Conservation (phyloP, 2,113 vertebrate genomes). For the Mixornis gularis region DNA sequence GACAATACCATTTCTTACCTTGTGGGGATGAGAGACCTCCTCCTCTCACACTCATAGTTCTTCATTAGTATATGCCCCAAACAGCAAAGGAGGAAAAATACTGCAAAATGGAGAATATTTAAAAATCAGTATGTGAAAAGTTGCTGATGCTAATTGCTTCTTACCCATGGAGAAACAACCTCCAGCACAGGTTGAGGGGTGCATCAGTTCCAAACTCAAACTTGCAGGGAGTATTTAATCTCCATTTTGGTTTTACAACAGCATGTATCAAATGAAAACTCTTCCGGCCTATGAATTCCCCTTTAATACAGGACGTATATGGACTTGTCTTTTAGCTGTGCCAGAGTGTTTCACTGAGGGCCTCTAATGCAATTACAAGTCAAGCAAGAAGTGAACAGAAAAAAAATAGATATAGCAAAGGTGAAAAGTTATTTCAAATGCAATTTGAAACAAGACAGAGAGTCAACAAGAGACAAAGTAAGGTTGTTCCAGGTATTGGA, state of each 20-base stretch:
- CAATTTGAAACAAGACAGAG: slow-evolving; percentile 26
- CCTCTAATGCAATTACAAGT: slow-evolving; percentile 1
- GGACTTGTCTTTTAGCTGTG: background rate
- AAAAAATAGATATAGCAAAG: slow-evolving; percentile 11
- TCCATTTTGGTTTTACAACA: background rate
- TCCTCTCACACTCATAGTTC: background rate
- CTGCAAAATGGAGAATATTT: background rate
- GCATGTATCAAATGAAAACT: background rate
- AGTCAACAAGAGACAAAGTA: slow-evolving; percentile 24
- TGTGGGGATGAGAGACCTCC: background rate
- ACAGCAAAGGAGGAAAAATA: background rate
- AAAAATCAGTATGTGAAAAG: background rate
- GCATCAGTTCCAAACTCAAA: background rate
- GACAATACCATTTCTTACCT: background rate
- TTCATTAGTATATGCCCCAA: background rate
- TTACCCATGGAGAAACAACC: background rate
- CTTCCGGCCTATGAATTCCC: background rate
- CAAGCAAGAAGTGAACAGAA: background rate
- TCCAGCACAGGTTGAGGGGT: background rate
- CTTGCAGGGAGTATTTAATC: background rate
- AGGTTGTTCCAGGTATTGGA: slow-evolving; percentile 24
- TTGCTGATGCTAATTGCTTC: background rate
- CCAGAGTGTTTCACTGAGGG: background rate
- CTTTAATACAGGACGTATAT: background rate
- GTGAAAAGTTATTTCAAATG: slow-evolving; percentile 40